Conservation (phyloP, 1,140 invertebrate species). For the Arion vulgaris region DNA sequence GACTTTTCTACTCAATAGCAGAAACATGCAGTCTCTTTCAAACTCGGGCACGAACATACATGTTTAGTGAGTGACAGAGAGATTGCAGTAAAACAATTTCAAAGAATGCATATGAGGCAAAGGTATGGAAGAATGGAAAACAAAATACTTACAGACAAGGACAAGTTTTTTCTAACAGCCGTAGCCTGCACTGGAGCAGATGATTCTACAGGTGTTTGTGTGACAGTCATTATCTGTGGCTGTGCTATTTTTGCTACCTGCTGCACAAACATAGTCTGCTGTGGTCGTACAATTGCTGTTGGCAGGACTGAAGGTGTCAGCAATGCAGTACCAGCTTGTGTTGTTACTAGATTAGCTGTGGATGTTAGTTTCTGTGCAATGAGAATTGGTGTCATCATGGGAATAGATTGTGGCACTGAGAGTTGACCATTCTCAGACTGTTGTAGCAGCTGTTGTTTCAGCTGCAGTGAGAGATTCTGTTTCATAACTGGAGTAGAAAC, state of each 20-base stretch:
- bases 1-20: too few relatives aligned
- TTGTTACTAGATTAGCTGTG: background rate
- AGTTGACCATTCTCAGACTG: slow-evolving; percentile 3
- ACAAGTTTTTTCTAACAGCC: slow-evolving; percentile 77
- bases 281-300: slow-evolving; percentile 15
- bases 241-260: background rate
- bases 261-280: slow-evolving; percentile 18
- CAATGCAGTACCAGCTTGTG: background rate
- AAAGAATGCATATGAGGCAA: too few relatives aligned
- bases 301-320: background rate
- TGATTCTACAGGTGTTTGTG: slow-evolving; percentile 45
- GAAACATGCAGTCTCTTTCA: too few relatives aligned
- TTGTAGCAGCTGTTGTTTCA: slow-evolving; percentile 30
- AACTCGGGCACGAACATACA: too few relatives aligned
- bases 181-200: background rate
- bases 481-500: background rate
- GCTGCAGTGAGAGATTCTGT: slow-evolving; percentile 33
- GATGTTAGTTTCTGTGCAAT: slow-evolving; percentile 18
- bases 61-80: too few relatives aligned
- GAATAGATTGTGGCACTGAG: background rate
- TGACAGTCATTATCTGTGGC: slow-evolving; percentile 30
- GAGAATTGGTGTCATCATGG: slow-evolving; percentile 27
- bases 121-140: too few relatives aligned
- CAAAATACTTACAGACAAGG: slow-evolving; percentile 81
- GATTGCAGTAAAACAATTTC: too few relatives aligned